phyloP scores from a whole-genome alignment of 2,888 invertebrate genomes.

The Harpalus rubripes region DNA sequence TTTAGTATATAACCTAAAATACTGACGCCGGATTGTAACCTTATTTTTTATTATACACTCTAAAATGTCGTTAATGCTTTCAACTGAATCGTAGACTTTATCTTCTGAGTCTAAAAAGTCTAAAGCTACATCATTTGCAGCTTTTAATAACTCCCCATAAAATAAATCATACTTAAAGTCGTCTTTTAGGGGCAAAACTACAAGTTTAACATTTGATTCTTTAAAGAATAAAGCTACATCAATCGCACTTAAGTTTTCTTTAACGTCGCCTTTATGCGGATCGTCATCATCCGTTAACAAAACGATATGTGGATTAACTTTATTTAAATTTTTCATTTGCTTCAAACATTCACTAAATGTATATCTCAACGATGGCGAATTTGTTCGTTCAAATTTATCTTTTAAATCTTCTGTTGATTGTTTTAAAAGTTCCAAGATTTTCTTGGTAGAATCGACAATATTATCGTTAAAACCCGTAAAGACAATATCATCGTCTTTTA shows the following conservation, averaged over 20 bases:
- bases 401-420: constrained; percentile 26
- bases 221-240: constrained; percentile 54
- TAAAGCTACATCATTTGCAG: constrained; percentile 40
- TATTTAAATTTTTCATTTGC: constrained; percentile 36
- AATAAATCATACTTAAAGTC: constrained; percentile 34
- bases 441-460: constrained; percentile 48
- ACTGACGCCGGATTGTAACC: constrained; percentile 5
- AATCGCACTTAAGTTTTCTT: constrained; percentile 49
- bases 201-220: constrained; percentile 43
- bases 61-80: constrained; percentile 34
- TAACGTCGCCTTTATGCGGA: constrained; percentile 44
- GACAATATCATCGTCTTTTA: constrained; percentile 47
- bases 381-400: constrained; percentile 20
- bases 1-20: constrained; percentile 25
- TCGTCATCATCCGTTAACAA: constrained; percentile 53
- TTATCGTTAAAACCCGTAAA: constrained; percentile 53
- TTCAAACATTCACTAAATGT: constrained; percentile 53
- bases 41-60: constrained; percentile 26
- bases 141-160: constrained; percentile 51
- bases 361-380: constrained; percentile 26
- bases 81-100: neutral
- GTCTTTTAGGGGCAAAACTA: constrained; percentile 54
- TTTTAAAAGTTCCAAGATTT: constrained; percentile 44
- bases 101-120: constrained; percentile 9
- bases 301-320: constrained; percentile 50